These are phyloP conservation scores for Tipula unca DNA, from an alignment of 2,888 invertebrate species.

Conservation along the genomic window DNA sequence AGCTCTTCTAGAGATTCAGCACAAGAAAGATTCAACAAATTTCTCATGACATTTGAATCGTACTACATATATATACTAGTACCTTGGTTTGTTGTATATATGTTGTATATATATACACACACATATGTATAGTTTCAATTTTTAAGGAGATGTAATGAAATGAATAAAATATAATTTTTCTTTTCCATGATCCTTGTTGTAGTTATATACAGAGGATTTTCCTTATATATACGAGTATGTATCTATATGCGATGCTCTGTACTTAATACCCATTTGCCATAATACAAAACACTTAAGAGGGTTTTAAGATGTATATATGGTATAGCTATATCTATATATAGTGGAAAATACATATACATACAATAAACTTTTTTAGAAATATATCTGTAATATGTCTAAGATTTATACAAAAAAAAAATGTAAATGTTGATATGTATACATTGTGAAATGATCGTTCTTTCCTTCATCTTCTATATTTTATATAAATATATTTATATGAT, in stretches of 20 bases:
- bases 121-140: background rate
- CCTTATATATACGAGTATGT: background rate
- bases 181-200: background rate
- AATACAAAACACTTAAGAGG: background rate
- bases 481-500: background rate
- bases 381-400: background rate
- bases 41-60: too few relatives aligned
- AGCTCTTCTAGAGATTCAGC: too few relatives aligned
- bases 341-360: background rate
- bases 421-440: background rate
- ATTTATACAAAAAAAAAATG: background rate
- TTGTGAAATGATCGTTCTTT: background rate
- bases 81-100: background rate
- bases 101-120: too few relatives aligned
- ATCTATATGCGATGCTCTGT: background rate
- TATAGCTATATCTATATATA: background rate
- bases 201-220: background rate
- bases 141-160: background rate
- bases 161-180: conserved; percentile 8
- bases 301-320: background rate
- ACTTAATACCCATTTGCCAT: background rate
- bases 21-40: too few relatives aligned
- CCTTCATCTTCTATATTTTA: background rate
- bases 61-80: too few relatives aligned
- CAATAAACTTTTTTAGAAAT: background rate